These are phyloP conservation scores for Microctonus hyperodae DNA, from an alignment of 2,888 invertebrate genomes.

Conservation along the genomic window DNA sequence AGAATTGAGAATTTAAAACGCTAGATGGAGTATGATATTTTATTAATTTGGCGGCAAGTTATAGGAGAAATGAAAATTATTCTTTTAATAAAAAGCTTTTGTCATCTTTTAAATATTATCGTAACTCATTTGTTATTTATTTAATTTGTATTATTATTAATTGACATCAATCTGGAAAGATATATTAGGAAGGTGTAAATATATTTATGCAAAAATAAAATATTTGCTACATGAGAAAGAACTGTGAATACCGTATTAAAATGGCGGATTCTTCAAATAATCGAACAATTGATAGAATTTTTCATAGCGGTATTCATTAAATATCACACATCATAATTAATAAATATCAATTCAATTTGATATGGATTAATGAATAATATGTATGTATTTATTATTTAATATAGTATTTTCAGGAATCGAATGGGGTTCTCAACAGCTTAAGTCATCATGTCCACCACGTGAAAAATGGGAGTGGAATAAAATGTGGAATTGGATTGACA, in stretches of 20 bases:
- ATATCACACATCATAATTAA: not conserved
- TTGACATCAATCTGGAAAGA: too few species aligned
- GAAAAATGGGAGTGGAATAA: constrained; percentile 9
- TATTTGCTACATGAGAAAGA: not conserved
- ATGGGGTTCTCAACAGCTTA: constrained; percentile 30
- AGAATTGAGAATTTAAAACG: not conserved
- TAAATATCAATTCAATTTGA: too few species aligned
- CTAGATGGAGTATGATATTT: not conserved
- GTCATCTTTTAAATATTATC: too few species aligned
- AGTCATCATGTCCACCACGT: constrained; percentile 39
- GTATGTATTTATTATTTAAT: not conserved
- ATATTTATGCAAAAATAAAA: not conserved
- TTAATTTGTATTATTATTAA: too few species aligned
- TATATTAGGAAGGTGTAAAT: too few species aligned
- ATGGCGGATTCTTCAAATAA: not conserved
- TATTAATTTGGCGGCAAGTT: not conserved
- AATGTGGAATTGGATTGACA: not conserved
- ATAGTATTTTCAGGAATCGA: constrained; percentile 33
- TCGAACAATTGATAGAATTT: not conserved
- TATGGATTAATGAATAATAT: not conserved
- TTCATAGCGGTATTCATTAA: not conserved
- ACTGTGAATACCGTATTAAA: not conserved
- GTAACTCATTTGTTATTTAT: too few species aligned
- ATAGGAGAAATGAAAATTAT: too few species aligned
- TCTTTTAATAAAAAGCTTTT: too few species aligned